Evolutionary conservation across 2,113 vertebrate species (phyloP).

Genomic region (Lycaon pictus): DNA sequence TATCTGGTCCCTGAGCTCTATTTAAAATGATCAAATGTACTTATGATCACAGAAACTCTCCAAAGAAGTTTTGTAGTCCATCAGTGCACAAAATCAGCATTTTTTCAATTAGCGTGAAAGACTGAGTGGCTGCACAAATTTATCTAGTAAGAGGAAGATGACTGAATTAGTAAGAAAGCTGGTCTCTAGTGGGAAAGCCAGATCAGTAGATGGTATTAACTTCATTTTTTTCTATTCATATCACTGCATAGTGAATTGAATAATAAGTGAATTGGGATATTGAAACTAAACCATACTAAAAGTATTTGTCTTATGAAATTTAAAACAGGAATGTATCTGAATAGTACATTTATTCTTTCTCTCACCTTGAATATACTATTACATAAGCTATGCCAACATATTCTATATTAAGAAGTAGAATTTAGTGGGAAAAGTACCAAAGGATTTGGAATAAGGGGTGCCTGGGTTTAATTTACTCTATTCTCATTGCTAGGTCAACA

Average conservation of each 20-base stretch:
- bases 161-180: constrained; percentile 67
- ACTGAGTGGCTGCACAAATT: constrained; percentile 66
- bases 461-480: neutral
- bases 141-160: constrained; percentile 67
- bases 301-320: constrained; percentile 44
- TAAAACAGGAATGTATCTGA: neutral
- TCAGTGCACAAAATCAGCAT: constrained; percentile 73
- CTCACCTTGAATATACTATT: neutral
- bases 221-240: constrained; percentile 48
- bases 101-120: constrained; percentile 79
- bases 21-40: constrained; percentile 80
- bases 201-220: constrained; percentile 60
- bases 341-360: neutral
- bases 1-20: constrained; percentile 53
- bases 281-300: constrained; percentile 28
- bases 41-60: constrained; percentile 73
- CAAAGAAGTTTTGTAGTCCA: constrained; percentile 68
- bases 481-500: neutral
- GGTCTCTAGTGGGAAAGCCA: constrained; percentile 37
- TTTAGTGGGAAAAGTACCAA: neutral
- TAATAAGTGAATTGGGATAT: constrained; percentile 37
- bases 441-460: neutral
- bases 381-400: neutral
- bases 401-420: neutral
- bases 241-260: constrained; percentile 34